Evolutionary conservation across 2,888 invertebrate species (phyloP).

Genomic region (Xiphydria camelus): DNA sequence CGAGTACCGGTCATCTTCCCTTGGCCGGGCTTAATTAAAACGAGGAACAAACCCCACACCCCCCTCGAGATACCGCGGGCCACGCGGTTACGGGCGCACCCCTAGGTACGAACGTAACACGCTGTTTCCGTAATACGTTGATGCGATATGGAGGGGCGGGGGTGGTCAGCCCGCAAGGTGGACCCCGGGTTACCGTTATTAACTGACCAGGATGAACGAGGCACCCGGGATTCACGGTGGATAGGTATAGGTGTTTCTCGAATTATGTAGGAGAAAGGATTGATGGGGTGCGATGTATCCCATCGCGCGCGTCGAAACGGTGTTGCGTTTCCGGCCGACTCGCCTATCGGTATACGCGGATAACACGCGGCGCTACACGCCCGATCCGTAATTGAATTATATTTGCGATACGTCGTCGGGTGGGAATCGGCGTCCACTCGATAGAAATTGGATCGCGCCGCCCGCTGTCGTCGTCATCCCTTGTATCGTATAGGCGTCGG

Average conservation of each 20-base stretch:
- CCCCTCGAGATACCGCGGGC: background rate
- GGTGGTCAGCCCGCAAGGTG: background rate
- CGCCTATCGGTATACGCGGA: no score
- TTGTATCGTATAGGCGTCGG: no score
- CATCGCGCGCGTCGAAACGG: no score
- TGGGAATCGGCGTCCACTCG: no score
- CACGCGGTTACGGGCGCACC: conserved; percentile 1
- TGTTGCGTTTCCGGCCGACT: no score
- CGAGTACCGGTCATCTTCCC: conserved; percentile 27
- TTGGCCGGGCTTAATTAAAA: conserved; percentile 50
- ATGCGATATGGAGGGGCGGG: no score
- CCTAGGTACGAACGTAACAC: background rate
- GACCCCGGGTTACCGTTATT: conserved; percentile 42
- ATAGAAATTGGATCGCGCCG: no score
- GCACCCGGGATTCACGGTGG: conserved; percentile 45
- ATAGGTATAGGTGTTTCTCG: conserved; percentile 16
- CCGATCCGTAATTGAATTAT: conserved; percentile 26
- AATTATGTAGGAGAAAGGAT: conserved; percentile 36
- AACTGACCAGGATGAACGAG: conserved; percentile 55
- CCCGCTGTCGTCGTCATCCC: no score
- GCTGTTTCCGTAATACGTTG: background rate
- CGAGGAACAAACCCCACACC: conserved; percentile 47
- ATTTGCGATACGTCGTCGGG: no score
- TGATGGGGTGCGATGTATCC: no score
- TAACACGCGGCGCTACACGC: conserved; percentile 21